These are phyloP conservation scores for Sebastes miniatus DNA, from an alignment of 2,797 vertebrate species.

Conservation along the genomic window DNA sequence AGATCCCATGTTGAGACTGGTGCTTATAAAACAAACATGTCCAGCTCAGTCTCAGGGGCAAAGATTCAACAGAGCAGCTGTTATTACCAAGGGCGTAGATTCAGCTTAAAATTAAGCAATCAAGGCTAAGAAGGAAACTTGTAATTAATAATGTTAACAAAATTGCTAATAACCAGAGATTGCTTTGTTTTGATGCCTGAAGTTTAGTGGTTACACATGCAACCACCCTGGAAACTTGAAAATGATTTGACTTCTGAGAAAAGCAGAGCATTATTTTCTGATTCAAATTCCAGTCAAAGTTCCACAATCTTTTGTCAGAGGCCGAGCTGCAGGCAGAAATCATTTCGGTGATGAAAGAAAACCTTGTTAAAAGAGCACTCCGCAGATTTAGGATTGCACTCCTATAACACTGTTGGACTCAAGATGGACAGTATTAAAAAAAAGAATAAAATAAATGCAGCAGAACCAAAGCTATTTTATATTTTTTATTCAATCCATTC, in stretches of 20 bases:
- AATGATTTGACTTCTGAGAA: background rate
- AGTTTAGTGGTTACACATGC: background rate
- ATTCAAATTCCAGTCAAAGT: background rate
- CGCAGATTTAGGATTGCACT: background rate
- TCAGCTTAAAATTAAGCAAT: background rate
- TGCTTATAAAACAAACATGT: background rate
- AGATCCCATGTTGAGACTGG: background rate
- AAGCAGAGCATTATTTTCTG: background rate
- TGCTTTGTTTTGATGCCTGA: background rate
- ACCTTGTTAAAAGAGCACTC: background rate
- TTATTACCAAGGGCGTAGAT: background rate
- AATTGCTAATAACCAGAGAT: background rate
- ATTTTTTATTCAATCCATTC: background rate
- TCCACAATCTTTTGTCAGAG: background rate
- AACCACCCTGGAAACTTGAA: background rate
- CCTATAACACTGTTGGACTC: background rate
- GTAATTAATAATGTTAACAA: background rate
- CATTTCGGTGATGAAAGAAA: background rate
- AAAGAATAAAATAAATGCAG: background rate
- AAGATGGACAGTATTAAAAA: background rate
- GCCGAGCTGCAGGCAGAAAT: background rate
- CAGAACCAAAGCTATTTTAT: background rate
- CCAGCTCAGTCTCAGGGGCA: background rate
- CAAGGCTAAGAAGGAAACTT: background rate
- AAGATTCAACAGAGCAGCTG: background rate